Percentiles rank a stretch among this genome's conserved stretches.
phyloP scores from a whole-genome alignment of 2,888 invertebrate genomes.

The Pristionchus maxplancki region DNA sequence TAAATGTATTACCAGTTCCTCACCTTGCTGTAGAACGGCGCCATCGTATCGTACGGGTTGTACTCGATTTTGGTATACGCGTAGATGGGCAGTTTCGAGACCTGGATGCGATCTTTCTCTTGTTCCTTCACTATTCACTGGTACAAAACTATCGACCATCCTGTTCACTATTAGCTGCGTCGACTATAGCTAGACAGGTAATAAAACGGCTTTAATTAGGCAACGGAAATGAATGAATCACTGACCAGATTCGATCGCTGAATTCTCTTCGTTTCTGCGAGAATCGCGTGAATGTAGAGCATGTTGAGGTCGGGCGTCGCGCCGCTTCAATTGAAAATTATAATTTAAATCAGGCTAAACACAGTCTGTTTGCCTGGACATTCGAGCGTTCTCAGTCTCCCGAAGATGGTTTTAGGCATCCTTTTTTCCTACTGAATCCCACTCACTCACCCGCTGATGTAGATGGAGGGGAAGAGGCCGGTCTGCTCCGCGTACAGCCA shows the following conservation, averaged over 20 bases:
- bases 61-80: constrained; percentile 47
- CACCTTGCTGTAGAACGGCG: constrained; percentile 23
- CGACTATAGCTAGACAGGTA: too few relatives aligned
- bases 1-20: too few relatives aligned
- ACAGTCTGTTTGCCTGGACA: too few relatives aligned
- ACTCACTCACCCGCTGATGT: background rate
- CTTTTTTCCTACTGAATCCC: too few relatives aligned
- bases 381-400: too few relatives aligned
- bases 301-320: background rate
- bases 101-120: background rate
- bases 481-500: constrained; percentile 38
- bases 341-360: too few relatives aligned
- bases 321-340: too few relatives aligned
- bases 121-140: background rate
- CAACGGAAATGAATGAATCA: background rate
- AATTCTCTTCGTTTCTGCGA: constrained; percentile 26
- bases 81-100: background rate
- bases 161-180: too few relatives aligned
- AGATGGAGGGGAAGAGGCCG: constrained; percentile 38
- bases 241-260: background rate
- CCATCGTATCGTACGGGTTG: background rate
- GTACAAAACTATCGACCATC: too few relatives aligned
- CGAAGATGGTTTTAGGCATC: too few relatives aligned
- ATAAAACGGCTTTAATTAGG: background rate
- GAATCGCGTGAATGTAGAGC: constrained; percentile 28